These are phyloP conservation scores for Agonopterix arenella DNA, from an alignment of 2,888 invertebrate species.

Conservation along the genomic window DNA sequence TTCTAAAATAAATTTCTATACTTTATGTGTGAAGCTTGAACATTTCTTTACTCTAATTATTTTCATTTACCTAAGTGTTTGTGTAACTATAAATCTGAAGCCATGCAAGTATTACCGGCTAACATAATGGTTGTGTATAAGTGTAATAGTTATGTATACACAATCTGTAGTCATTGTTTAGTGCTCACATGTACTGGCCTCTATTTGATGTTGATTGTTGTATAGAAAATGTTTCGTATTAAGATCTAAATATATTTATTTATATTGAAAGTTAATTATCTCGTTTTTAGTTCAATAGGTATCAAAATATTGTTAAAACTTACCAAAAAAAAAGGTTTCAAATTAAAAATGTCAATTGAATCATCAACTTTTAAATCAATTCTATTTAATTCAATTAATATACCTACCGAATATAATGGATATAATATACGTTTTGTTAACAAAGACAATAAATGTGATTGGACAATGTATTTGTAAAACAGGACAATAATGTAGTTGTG, in stretches of 20 bases:
- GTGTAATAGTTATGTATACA: conserved; percentile 30
- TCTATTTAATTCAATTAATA: conserved; percentile 4
- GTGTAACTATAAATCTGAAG: conserved; percentile 4
- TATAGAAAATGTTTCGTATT: conserved; percentile 11
- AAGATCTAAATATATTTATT: conserved; percentile 19
- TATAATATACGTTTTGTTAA: neutral
- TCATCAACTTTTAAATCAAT: conserved; percentile 3
- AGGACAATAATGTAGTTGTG: no score
- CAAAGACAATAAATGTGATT: conserved; percentile 18
- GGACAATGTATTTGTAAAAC: conserved; percentile 14
- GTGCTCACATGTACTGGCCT: conserved; percentile 23
- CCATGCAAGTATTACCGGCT: conserved; percentile 26
- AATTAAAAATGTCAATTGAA: conserved; percentile 5
- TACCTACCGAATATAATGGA: neutral
- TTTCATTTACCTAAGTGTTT: neutral
- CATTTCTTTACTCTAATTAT: neutral
- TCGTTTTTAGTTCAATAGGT: no score
- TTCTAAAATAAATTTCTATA: conserved; percentile 8
- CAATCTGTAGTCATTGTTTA: neutral
- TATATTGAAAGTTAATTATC: no score
- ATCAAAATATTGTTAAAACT: no score
- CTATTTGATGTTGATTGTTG: conserved; percentile 40
- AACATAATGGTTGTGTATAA: conserved; percentile 56
- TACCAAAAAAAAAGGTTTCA: neutral
- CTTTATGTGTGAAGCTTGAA: neutral